Evolutionary conservation across 2,113 vertebrate species (phyloP), one percentile per base, ranked within the genome.

Genomic region (Amblyornis subalaris): DNA sequence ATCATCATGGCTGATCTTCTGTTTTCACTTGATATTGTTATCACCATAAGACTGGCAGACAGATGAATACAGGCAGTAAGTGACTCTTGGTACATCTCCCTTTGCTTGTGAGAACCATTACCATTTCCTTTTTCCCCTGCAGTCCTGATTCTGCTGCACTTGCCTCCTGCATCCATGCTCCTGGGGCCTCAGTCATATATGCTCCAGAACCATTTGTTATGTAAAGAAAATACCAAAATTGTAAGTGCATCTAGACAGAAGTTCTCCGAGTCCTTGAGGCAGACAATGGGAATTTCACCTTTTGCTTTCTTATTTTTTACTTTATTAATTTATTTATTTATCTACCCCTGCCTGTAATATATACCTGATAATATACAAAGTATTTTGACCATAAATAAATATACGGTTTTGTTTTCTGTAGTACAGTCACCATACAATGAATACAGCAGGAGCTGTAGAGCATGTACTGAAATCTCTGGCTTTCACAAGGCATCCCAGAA

Each of bases 41-140:
- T 33, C 40, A 29, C 33, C 33, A 33, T 60, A 51, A 88, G 84
- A 82, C 47, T 36, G 29, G 29, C 50, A 80, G 57, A 45, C 9
- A 64, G 47, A 48, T 47, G 38, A 60, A 65, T n/a, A 60, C 8
- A 33, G 36, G 48, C 33, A 77, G 40, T 36, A 58, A 64, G n/a
- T 31, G 33, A 74, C 45, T 40, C 24, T 53, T 20, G 3, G 9
- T 21, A 50, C 0, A 0, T 36, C 36, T 64, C 4, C 1, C 28
- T 66, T 67, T 80, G 38, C 29, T 70, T 47, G 14, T 64, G 50
- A 74, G 79, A 73, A 23, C 45, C 19, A 53, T 3, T 7, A 24
- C 19, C 23, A 48, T 60, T 65, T 80, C 8, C 25, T 82, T 85
- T 62, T 33, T 12, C 31, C 31, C 18, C 26, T 4, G 7, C 55